Evolutionary conservation across 64 coral and sea anemone genomes (phyloP).

Genomic region (Montipora capricornis): DNA sequence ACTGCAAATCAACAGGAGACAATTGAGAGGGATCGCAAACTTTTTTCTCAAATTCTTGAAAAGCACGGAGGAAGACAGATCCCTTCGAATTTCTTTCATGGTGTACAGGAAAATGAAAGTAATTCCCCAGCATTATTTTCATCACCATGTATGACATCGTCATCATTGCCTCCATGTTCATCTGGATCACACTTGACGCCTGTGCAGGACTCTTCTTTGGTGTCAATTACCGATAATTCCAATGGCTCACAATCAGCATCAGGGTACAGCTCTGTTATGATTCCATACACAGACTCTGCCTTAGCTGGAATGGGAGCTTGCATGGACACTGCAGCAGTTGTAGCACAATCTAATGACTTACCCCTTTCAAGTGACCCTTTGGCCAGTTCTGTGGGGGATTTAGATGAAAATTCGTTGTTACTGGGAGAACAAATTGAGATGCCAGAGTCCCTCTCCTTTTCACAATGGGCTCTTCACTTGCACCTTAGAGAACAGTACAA

Average conservation of each 20-base stretch:
- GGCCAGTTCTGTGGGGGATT: neutral
- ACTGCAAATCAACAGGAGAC: slow-evolving; percentile 45
- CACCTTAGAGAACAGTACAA: slow-evolving; percentile 47
- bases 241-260: neutral
- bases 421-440: slow-evolving; percentile 23
- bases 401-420: slow-evolving; percentile 13
- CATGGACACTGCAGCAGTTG: slow-evolving; percentile 22
- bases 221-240: neutral
- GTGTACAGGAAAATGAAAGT: neutral
- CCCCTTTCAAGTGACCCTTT: neutral
- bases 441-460: slow-evolving; percentile 51
- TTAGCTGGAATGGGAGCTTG: neutral
- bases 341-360: neutral
- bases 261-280: neutral
- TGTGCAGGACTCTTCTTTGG: neutral
- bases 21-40: slow-evolving; percentile 15
- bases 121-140: neutral
- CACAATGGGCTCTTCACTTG: slow-evolving; percentile 38
- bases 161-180: neutral
- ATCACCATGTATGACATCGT: neutral
- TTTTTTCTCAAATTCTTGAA: slow-evolving; percentile 47
- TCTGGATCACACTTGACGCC: neutral
- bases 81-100: neutral
- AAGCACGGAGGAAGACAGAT: slow-evolving; percentile 7
- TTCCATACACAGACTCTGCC: neutral